Conservation (phyloP, 2,113 vertebrate species). For the Cyprinodon tularosa region DNA sequence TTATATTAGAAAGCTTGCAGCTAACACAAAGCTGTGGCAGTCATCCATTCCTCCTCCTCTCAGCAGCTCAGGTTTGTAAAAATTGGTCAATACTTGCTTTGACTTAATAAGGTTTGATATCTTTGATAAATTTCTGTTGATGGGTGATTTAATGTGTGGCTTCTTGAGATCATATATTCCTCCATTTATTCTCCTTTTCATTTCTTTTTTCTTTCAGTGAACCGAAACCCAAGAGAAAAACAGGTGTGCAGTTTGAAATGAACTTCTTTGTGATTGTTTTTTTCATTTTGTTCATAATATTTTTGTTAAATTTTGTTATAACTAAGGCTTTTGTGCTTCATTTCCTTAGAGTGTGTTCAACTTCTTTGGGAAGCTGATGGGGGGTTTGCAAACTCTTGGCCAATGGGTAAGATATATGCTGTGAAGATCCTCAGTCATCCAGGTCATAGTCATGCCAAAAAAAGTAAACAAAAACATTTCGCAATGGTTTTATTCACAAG, state of each 20-base stretch:
- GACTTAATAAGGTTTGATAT: not conserved
- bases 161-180: not conserved
- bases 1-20: slow-evolving; percentile 89
- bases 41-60: slow-evolving; percentile 86
- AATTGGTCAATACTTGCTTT: not conserved
- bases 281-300: not conserved
- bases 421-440: not conserved
- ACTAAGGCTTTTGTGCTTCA: slow-evolving; percentile 18
- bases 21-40: slow-evolving; percentile 90
- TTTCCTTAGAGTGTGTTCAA: slow-evolving; percentile 58
- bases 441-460: no score
- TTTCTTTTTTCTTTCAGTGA: slow-evolving; percentile 49
- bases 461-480: no score
- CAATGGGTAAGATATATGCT: slow-evolving; percentile 70
- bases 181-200: not conserved
- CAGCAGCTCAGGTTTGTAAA: slow-evolving; percentile 81
- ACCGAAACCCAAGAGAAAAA: slow-evolving; percentile 52
- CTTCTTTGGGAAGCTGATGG: slow-evolving; percentile 69
- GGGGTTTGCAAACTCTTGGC: slow-evolving; percentile 70
- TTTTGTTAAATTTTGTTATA: not conserved
- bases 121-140: not conserved
- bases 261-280: not conserved
- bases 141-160: not conserved
- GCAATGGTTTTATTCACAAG: no score
- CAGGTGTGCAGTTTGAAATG: slow-evolving; percentile 50